Percentiles rank a stretch among this genome's conserved stretches.
Conservation (phyloP, 2,888 invertebrate genomes). For the Ryuthela nishihirai region DNA sequence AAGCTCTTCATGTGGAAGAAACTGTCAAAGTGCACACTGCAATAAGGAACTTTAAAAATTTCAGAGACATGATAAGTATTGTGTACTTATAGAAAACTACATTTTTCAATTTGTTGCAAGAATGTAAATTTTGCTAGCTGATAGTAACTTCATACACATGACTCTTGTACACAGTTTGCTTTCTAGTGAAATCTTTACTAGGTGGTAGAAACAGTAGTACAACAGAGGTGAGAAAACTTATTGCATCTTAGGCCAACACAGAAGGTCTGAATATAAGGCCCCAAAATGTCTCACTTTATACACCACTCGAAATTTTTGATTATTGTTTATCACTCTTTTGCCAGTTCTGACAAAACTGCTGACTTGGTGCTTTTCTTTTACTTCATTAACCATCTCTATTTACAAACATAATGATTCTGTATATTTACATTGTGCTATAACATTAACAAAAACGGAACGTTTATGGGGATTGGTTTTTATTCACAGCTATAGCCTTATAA, state of each 20-base stretch:
- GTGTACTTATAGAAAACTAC: too few species aligned
- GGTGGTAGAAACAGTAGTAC: conserved; percentile 4
- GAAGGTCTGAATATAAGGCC: conserved; percentile 8
- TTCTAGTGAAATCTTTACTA: too few species aligned
- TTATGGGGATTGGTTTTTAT: too few species aligned
- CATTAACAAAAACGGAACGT: conserved; percentile 11
- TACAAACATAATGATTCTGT: conserved; percentile 32
- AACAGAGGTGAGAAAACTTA: conserved; percentile 25
- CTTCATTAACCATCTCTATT: conserved; percentile 23
- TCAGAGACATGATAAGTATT: too few species aligned
- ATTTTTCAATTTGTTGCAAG: too few species aligned
- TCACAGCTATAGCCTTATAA: too few species aligned
- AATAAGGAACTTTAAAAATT: too few species aligned
- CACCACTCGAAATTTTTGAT: conserved; percentile 18
- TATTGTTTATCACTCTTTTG: conserved; percentile 23
- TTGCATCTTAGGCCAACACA: conserved; percentile 37
- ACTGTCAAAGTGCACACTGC: too few species aligned
- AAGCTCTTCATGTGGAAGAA: too few species aligned
- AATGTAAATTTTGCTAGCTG: too few species aligned
- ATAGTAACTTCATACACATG: too few species aligned
- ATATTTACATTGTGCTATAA: conserved; percentile 37
- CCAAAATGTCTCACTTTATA: conserved; percentile 2
- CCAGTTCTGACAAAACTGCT: conserved; percentile 20
- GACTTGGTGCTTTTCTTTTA: conserved; percentile 25
- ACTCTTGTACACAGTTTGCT: too few species aligned